A percentile compares a stretch with the other conserved stretches of the same genome.
These are phyloP conservation scores for Monodelphis domestica DNA, from an alignment of 2,797 vertebrate genomes.

Conservation along the genomic window DNA sequence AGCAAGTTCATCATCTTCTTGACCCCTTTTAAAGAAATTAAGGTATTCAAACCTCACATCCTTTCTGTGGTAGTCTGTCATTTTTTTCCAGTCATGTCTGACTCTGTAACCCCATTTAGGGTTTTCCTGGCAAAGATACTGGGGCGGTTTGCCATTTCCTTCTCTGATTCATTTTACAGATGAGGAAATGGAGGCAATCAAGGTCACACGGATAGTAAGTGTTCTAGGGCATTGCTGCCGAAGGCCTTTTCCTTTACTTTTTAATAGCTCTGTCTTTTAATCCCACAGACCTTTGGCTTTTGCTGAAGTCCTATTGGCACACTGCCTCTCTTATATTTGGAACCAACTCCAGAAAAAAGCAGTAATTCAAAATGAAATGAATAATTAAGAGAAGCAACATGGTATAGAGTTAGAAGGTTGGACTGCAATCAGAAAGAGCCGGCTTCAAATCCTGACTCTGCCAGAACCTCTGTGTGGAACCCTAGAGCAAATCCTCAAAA, in stretches of 20 bases:
- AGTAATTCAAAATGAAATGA: background rate
- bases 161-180: too few relatives aligned
- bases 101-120: too few relatives aligned
- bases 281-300: background rate
- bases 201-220: too few relatives aligned
- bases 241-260: too few relatives aligned
- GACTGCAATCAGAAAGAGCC: background rate
- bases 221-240: too few relatives aligned
- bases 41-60: background rate
- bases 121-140: too few relatives aligned
- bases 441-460: background rate
- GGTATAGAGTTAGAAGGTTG: background rate
- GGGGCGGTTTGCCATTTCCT: too few relatives aligned
- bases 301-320: too few relatives aligned
- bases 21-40: background rate
- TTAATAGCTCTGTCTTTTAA: background rate
- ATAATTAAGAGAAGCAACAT: background rate
- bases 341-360: background rate
- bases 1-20: background rate
- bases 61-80: background rate
- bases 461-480: background rate
- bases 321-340: background rate
- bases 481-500: background rate
- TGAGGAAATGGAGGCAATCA: too few relatives aligned
- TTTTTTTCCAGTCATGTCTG: too few relatives aligned